Evolutionary conservation across 2,113 vertebrate species (phyloP).

Genomic region (Deroptyus accipitrinus): DNA sequence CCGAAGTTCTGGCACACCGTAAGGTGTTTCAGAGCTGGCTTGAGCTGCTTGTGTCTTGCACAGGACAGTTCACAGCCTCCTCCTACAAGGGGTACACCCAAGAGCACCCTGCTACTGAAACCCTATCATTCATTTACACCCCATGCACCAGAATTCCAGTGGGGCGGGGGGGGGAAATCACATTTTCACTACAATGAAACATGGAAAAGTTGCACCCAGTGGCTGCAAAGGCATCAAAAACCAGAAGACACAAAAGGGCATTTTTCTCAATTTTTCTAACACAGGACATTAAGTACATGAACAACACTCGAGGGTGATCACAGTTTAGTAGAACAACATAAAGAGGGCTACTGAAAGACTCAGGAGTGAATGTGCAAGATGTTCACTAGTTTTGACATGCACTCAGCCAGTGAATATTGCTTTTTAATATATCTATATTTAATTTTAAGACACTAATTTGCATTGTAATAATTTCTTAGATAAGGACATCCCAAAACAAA

Average conservation of each 20-base stretch:
- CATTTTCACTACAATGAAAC: neutral
- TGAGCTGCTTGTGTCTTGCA: neutral
- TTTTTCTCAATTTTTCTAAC: neutral
- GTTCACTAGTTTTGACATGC: neutral
- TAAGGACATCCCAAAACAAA: neutral
- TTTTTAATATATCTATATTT: neutral
- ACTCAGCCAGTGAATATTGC: neutral
- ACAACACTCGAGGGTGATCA: neutral
- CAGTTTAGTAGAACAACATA: neutral
- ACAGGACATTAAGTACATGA: neutral
- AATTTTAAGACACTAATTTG: neutral
- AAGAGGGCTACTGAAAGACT: neutral
- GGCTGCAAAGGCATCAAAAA: neutral
- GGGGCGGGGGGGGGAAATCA: neutral
- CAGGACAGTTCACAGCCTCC: neutral
- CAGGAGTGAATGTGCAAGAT: neutral
- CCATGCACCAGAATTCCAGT: neutral
- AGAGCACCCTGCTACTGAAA: neutral
- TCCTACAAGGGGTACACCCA: neutral
- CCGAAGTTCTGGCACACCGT: neutral
- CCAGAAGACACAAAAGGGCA: neutral
- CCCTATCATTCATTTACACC: accelerated
- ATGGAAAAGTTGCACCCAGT: neutral
- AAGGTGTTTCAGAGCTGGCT: neutral
- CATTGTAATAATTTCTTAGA: neutral